Conservation (phyloP, 2,888 invertebrate species). For the Erannis defoliaria region DNA sequence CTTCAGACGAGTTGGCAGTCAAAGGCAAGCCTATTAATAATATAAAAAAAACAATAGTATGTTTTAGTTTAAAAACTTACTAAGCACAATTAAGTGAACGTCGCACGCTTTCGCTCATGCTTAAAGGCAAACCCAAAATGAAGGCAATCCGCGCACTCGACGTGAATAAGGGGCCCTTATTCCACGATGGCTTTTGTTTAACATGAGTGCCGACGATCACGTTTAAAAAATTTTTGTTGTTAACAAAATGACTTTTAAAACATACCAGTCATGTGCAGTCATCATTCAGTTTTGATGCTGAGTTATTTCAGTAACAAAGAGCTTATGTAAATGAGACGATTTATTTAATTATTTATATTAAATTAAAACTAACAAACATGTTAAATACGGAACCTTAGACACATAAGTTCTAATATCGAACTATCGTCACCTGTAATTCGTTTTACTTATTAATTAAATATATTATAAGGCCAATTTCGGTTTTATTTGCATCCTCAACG, state of each 20-base stretch:
- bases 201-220: constrained; percentile 57
- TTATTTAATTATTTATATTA: too few species aligned
- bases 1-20: too few species aligned
- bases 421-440: too few species aligned
- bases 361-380: too few species aligned
- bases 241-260: background rate
- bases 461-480: too few species aligned
- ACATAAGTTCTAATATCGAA: too few species aligned
- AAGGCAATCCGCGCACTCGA: constrained; percentile 59
- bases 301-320: too few species aligned
- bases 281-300: background rate
- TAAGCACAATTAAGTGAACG: background rate
- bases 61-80: too few species aligned
- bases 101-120: constrained; percentile 32
- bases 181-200: constrained; percentile 65
- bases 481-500: too few species aligned
- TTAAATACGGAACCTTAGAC: too few species aligned
- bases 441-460: too few species aligned
- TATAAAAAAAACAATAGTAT: background rate
- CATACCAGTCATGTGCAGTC: background rate
- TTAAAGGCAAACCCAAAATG: constrained; percentile 44
- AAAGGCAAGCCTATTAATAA: background rate
- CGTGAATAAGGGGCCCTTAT: constrained; percentile 54
- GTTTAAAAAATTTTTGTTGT: constrained; percentile 48
- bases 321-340: too few species aligned